These are phyloP conservation scores for Frankliniella fusca DNA, from an alignment of 2,888 invertebrate species.

Conservation along the genomic window DNA sequence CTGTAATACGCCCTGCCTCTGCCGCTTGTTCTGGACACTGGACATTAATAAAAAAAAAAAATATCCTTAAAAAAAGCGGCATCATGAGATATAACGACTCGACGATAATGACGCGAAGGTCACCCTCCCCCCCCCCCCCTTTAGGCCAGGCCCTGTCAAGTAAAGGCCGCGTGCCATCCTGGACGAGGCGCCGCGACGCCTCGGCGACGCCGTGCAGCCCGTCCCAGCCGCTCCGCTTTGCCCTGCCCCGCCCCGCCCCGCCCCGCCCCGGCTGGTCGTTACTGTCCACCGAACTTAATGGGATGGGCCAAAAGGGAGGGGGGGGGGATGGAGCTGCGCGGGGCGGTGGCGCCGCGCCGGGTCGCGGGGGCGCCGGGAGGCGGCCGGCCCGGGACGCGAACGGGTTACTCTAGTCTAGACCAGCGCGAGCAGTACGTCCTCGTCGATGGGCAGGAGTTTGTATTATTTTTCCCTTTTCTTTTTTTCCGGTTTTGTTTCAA, in stretches of 20 bases:
- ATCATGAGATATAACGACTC: too few species aligned
- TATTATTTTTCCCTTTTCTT: too few species aligned
- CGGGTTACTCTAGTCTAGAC: not conserved
- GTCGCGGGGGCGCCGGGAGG: not conserved
- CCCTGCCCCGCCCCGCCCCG: not conserved
- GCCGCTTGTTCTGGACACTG: too few species aligned
- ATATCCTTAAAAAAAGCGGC: too few species aligned
- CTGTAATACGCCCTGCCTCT: too few species aligned
- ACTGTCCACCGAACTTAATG: too few species aligned
- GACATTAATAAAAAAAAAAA: too few species aligned
- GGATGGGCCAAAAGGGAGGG: not conserved
- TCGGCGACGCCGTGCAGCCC: not conserved
- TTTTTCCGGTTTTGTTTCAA: too few species aligned
- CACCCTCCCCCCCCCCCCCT: not conserved
- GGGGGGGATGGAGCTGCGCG: not conserved
- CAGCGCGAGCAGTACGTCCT: too few species aligned
- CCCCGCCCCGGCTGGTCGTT: not conserved
- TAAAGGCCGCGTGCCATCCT: not conserved
- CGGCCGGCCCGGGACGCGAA: not conserved
- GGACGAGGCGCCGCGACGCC: not conserved
- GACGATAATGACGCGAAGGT: not conserved
- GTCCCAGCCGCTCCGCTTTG: not conserved
- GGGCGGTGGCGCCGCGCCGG: not conserved
- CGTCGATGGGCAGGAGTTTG: too few species aligned
- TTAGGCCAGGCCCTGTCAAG: not conserved